Conservation (phyloP, 2,113 vertebrate genomes). For the Dasyornis broadbenti region DNA sequence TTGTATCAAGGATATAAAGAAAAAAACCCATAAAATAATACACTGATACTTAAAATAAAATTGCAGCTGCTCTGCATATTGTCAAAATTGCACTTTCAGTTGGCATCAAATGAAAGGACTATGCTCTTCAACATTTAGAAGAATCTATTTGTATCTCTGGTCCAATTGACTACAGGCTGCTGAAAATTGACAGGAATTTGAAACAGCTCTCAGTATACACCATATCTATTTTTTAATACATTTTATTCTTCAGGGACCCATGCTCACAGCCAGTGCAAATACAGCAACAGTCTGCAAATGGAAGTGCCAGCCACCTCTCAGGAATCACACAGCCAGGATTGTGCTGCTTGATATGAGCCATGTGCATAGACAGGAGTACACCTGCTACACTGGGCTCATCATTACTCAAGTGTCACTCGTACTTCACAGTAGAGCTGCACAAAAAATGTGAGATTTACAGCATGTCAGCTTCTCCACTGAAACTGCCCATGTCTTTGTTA, state of each 20-base stretch:
- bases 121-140: conserved; percentile 30
- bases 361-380: neutral
- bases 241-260: neutral
- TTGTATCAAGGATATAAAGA: conserved; percentile 32
- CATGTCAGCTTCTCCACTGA: neutral
- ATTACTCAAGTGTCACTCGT: neutral
- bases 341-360: neutral
- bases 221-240: neutral
- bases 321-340: neutral
- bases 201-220: neutral
- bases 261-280: neutral
- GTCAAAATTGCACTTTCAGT: conserved; percentile 44
- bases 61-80: conserved; percentile 59
- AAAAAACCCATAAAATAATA: neutral
- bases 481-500: neutral
- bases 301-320: neutral
- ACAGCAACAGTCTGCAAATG: neutral
- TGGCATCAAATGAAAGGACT: conserved; percentile 60
- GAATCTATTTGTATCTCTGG: conserved; percentile 35
- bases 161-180: conserved; percentile 20
- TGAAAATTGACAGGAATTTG: conserved; percentile 29
- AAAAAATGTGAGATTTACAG: neutral
- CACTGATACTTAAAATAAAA: conserved; percentile 64
- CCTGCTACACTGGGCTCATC: neutral
- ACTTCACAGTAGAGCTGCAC: neutral